Base-by-base conservation (phyloP, 2,888 invertebrate species). In the Endomychus coccineus region DNA sequence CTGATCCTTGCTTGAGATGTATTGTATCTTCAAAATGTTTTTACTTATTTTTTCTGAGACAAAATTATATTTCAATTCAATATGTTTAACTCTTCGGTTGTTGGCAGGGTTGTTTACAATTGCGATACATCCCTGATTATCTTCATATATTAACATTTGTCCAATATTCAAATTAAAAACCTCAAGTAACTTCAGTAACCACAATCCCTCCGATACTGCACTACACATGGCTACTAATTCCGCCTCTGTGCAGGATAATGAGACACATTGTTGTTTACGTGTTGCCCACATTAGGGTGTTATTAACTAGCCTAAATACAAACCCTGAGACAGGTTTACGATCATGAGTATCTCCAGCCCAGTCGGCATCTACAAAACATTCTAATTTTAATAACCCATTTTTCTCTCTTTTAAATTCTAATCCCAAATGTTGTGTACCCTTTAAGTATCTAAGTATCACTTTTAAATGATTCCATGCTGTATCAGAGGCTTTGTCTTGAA, bases 301-400 rank as follows among this genome's bases (percentile, higher is more conserved):
- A n/a, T n/a, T n/a, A n/a, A n/a, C n/a, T n/a, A n/a, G n/a, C n/a
- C n/a, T n/a, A n/a, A n/a, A n/a, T n/a, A 14, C 23, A 19, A 6
- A 57, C 3, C 61, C 58, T 11, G 51, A 47, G 9, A 52, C 53
- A 2, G 59, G 59, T 34, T 10, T 34, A 15, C 60, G 28, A 31
- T 47, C 47, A 4, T 10, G 22, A 4, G 13, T 17, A 19, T 51
- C 50, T 3, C 44, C 43, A 10, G 44, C 56, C 58, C 51, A 61
- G 33, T 58, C 54, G 10, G 55, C 41, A 44, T 57, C 56, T 10
- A 45, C 49, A 36, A 45, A 61, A 4, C 47, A 42, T 6, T 34
- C 11, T 22, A 46, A n/a, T 5, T 22, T 14, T 16, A 31, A 12
- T 16, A 11, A 17, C 7, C 19, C 19, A 33, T 28, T 13, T 15